phyloP scores from a whole-genome alignment of 2,113 vertebrate genomes.

The Rhizomys pruinosus region DNA sequence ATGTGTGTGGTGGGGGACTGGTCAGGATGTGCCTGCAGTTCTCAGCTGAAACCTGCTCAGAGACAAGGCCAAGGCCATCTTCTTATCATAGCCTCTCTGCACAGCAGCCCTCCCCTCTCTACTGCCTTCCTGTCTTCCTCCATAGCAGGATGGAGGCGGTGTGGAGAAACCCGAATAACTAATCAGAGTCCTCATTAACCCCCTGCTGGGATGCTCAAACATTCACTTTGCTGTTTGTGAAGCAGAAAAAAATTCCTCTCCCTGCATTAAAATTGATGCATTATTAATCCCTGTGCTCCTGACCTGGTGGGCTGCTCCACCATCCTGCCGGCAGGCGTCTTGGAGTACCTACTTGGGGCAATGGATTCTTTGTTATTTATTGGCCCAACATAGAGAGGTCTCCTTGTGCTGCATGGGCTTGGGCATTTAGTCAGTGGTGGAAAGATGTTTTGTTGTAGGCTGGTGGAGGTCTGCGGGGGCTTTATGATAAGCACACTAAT shows the following conservation, averaged over 20 bases:
- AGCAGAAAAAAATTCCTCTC: slow-evolving; percentile 80
- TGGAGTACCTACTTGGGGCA: slow-evolving; percentile 71
- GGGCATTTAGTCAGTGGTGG: background rate
- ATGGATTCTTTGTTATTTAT: slow-evolving; percentile 83
- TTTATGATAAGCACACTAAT: background rate
- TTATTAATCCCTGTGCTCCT: slow-evolving; percentile 87
- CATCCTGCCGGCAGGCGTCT: slow-evolving; percentile 72
- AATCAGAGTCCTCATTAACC: slow-evolving; percentile 97
- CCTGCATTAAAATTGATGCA: slow-evolving; percentile 88
- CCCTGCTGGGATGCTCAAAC: slow-evolving; percentile 93
- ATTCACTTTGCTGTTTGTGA: slow-evolving; percentile 93
- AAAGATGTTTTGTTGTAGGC: slow-evolving; percentile 44
- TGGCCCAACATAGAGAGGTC: background rate
- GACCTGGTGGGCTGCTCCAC: slow-evolving; percentile 69
- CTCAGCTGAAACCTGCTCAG: background rate
- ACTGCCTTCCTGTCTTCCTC: slow-evolving; percentile 64
- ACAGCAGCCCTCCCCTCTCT: background rate
- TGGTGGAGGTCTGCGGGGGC: background rate
- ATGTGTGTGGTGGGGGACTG: background rate
- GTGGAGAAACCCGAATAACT: slow-evolving; percentile 91
- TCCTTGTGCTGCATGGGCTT: slow-evolving; percentile 43
- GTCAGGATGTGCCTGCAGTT: no score
- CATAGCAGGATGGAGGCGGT: slow-evolving; percentile 82
- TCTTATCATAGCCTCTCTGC: background rate
- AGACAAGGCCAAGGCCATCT: background rate